phyloP scores from a whole-genome alignment of 2,888 invertebrate genomes.

The Tillus elongatus region DNA sequence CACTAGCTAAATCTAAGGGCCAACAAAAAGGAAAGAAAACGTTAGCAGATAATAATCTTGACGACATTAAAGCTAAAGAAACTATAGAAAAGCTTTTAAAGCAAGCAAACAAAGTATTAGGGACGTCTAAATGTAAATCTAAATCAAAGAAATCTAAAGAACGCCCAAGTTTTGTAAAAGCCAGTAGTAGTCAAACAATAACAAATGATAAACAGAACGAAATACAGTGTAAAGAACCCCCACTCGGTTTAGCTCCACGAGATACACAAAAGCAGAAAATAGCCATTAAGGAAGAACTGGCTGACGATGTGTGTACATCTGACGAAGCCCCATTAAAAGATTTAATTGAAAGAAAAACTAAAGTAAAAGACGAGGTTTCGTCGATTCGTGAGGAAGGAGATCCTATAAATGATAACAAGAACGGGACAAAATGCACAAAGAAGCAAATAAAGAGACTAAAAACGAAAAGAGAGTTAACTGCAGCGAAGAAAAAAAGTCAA shows the following conservation, averaged over 20 bases:
- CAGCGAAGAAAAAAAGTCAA: slow-evolving; percentile 11
- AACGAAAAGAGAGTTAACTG: background rate
- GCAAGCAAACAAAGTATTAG: slow-evolving; percentile 23
- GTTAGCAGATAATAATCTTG: too few species aligned
- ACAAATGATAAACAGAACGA: slow-evolving; percentile 6
- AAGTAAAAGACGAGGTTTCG: background rate
- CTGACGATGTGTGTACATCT: too few species aligned
- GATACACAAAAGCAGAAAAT: too few species aligned
- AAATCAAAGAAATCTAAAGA: slow-evolving; percentile 2
- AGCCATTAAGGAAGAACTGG: too few species aligned
- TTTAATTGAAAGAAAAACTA: too few species aligned
- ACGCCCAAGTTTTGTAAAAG: slow-evolving; percentile 10
- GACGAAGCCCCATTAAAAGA: too few species aligned
- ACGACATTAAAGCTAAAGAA: slow-evolving; percentile 23
- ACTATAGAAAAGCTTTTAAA: slow-evolving; percentile 24
- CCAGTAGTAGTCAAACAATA: slow-evolving; percentile 8
- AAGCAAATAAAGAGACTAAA: background rate
- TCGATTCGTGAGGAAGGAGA: too few species aligned
- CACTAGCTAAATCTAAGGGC: too few species aligned
- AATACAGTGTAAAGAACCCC: too few species aligned
- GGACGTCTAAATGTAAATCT: slow-evolving; percentile 18
- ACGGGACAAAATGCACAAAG: background rate
- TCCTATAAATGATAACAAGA: too few species aligned
- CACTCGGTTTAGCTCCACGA: too few species aligned
- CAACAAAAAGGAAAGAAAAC: slow-evolving; percentile 28